phyloP scores from a whole-genome alignment of 2,113 vertebrate species.

The Silurus meridionalis region DNA sequence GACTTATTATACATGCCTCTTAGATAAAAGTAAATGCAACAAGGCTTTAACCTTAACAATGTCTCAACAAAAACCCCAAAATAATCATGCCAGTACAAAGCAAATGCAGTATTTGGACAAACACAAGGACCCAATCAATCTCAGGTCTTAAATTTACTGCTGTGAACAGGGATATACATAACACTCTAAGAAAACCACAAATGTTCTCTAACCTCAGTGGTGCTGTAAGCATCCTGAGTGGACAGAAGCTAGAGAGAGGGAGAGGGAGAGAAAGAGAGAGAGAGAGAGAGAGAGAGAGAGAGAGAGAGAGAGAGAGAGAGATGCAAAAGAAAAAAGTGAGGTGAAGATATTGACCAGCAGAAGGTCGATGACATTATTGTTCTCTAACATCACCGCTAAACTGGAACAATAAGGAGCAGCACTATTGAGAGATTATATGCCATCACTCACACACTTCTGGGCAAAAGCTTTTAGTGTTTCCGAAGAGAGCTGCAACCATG shows the following conservation, averaged over 20 bases:
- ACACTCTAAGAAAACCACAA: slow-evolving; percentile 48
- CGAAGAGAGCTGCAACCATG: slow-evolving; percentile 40
- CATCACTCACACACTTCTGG: slow-evolving; percentile 58
- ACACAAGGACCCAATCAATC: slow-evolving; percentile 16
- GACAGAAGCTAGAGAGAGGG: slow-evolving; percentile 82
- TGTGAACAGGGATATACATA: slow-evolving; percentile 31
- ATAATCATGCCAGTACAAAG: slow-evolving; percentile 6
- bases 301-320: slow-evolving; percentile 39
- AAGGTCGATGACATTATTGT: slow-evolving; percentile 62
- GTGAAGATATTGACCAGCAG: slow-evolving; percentile 66
- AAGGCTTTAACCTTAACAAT: background rate
- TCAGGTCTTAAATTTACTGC: slow-evolving; percentile 19
- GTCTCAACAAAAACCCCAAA: background rate
- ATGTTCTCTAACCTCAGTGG: slow-evolving; percentile 89
- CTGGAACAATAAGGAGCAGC: slow-evolving; percentile 62
- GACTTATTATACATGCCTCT: background rate
- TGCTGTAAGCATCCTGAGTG: slow-evolving; percentile 93
- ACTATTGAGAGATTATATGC: slow-evolving; percentile 59
- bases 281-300: slow-evolving; percentile 45
- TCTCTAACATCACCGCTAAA: slow-evolving; percentile 62
- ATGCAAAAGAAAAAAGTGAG: slow-evolving; percentile 64
- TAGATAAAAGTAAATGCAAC: background rate
- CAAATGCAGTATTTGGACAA: background rate
- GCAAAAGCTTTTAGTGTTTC: slow-evolving; percentile 70
- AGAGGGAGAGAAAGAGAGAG: slow-evolving; percentile 37